Conservation (phyloP, 2,113 vertebrate species). For the Lagopus muta region DNA sequence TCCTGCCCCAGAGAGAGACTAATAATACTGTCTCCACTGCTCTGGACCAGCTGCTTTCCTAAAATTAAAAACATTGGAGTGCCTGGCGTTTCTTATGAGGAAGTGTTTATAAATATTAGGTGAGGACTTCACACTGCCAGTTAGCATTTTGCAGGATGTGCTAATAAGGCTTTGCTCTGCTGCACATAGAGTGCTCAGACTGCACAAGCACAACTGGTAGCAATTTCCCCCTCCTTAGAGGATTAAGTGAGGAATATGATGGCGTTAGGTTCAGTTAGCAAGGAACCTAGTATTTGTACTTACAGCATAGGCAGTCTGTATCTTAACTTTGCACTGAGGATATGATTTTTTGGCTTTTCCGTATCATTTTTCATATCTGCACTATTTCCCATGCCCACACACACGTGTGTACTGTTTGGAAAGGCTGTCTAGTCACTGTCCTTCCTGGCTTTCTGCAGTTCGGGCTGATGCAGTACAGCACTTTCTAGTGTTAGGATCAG, state of each 20-base stretch:
- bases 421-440: neutral
- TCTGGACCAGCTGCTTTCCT: constrained; percentile 63
- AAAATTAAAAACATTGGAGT: constrained; percentile 61
- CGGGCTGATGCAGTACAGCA: neutral
- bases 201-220: neutral
- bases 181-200: rapidly evolving
- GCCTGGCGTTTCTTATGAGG: constrained; percentile 52
- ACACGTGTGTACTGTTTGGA: neutral
- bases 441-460: neutral
- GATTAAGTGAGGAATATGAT: neutral
- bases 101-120: constrained; percentile 63
- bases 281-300: neutral
- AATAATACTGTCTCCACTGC: constrained; percentile 39
- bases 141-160: constrained; percentile 62
- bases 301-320: neutral
- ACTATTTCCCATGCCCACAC: neutral
- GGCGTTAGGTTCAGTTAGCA: neutral
- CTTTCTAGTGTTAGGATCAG: neutral
- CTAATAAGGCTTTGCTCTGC: constrained; percentile 35
- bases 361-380: neutral
- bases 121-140: neutral
- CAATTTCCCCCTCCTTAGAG: neutral
- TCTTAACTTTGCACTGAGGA: neutral
- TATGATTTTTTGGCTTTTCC: neutral
- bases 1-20: constrained; percentile 37